Base-by-base conservation (phyloP, 2,797 vertebrate genomes). In the Phoxinus dragarum region DNA sequence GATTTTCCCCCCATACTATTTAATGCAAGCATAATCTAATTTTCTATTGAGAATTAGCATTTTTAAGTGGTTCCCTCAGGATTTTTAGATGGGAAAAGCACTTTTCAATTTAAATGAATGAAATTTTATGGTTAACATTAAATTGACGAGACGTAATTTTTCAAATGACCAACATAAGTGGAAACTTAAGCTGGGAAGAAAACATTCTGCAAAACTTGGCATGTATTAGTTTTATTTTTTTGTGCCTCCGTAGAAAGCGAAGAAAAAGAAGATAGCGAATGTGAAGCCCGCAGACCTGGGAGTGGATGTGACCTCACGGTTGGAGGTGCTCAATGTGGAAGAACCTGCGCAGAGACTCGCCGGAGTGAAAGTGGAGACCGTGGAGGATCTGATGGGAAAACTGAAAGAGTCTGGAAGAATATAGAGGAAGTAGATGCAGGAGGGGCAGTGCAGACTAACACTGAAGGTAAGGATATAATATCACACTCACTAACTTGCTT, bases 201-300 rank as follows among this genome's bases (percentile, higher is more conserved):
- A 31, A 23, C 36, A 34, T 66, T 1, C 31, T 3, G 3, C 6
- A 68, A 49, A 49, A 3, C 44, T 14, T 47, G 72, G 5, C 72
- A 78, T 42, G 19, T 17, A 34, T 34, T 52, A 54, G 17, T 54
- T 10, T 11, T 0, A 34, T 36, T 4, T 59, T 36, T 14, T 54
- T 59, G 23, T 66, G 8, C 2, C 9, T 44, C 86, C 73, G 61
- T 90, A 98, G 97, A 98, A 98, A 97, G 97, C 97, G 11, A 98
- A 98, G 93, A 98, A 98, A 92, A 98, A 98, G 94, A 97, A 97
- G 92, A 96, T 98, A 0, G 94, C 94, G 1, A 95, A 92, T 3
- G 2, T 98, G 88, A 97, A 96, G 88, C 92, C 96, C 0, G 92
- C 92, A 19, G 97, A 97, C 81, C 92, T 98, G 34, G 97, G 97